phyloP scores from a whole-genome alignment of 1,140 invertebrate species.

The Pteromalus puparum region DNA sequence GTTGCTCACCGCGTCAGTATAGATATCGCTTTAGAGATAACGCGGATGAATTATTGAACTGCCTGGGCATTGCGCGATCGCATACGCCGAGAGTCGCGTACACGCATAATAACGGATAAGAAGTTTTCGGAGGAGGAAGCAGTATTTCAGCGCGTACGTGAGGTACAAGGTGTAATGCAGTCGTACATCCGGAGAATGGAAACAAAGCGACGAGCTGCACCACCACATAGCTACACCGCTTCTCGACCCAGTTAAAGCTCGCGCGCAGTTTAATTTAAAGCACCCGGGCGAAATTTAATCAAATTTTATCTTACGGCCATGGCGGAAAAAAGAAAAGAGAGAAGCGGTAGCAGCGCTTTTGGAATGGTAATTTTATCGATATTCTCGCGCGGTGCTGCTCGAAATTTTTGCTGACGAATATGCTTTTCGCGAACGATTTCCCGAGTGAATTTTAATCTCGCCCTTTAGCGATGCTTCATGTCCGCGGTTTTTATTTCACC shows the following conservation, averaged over 20 bases:
- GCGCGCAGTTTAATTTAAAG: constrained; percentile 20
- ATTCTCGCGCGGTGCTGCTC: background rate
- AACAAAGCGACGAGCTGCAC: constrained; percentile 42
- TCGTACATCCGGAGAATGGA: constrained; percentile 14
- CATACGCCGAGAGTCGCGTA: background rate
- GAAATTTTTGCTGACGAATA: background rate
- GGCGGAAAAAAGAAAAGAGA: background rate
- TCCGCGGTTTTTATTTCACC: background rate
- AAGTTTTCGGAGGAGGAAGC: constrained; percentile 10
- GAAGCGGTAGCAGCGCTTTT: background rate
- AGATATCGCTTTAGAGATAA: constrained; percentile 11
- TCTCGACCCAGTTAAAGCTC: constrained; percentile 28
- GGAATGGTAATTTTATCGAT: constrained; percentile 17
- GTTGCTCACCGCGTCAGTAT: constrained; percentile 7
- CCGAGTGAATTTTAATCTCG: too few species aligned
- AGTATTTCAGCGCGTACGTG: constrained; percentile 3
- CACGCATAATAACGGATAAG: background rate
- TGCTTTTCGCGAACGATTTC: too few species aligned
- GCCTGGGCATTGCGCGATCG: too few species aligned
- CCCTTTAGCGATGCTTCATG: too few species aligned
- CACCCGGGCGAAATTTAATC: constrained; percentile 33
- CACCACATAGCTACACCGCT: too few species aligned
- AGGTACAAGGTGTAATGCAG: background rate
- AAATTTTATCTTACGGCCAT: constrained; percentile 4
- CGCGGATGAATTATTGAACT: constrained; percentile 34